Base-by-base conservation (phyloP, 2,888 invertebrate species). In the Criorhina ranunculi region DNA sequence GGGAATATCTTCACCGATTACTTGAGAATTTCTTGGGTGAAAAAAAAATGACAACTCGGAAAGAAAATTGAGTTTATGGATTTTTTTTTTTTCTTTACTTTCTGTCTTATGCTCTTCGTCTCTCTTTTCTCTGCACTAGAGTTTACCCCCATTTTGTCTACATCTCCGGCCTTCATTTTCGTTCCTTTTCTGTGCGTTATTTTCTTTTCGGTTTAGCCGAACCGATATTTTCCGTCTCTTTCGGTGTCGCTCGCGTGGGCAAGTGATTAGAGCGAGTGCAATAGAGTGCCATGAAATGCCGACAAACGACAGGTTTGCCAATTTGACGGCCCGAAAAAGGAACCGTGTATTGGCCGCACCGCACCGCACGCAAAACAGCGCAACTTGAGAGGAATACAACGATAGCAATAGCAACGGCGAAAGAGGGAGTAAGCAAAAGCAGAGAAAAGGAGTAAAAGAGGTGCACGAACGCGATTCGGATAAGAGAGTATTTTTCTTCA, bases 291-390 rank as follows among this genome's bases (percentile, higher is more conserved):
- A 17, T 42, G 37, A 80, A 80, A 85, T 66, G 85, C 85, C 85
- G 85, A 85, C 85, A 85, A 85, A 76, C 75, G 75, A 76, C 85
- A 85, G 85, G 85, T 85, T 80, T 76, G 42, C 85, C 85, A 85
- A 85, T 19, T 40, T 80, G 42, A 80, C 85, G 55, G 40, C 11
- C 12, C 40, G 5, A 66, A 75, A 72, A 79, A 37, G 53, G 46
- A 70, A 75, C 49, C 62, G 60, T 72, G 46, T 62, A 8, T 19
- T 17, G 11, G 49, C 49, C 57, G 59, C 51, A 67, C 67, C 51
- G 37, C 62, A n/a, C n/a, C 4, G 44, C 55, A 75, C 31, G 59
- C 29, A 40, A 70, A 62, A 73, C 51, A 59, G 69, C 57, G 19
- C 60, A 78, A 77, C 59, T 72, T 78, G 40, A 51, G 73, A 33